Conservation (phyloP, 2,888 invertebrate genomes). For the Ypsolopha sequella region DNA sequence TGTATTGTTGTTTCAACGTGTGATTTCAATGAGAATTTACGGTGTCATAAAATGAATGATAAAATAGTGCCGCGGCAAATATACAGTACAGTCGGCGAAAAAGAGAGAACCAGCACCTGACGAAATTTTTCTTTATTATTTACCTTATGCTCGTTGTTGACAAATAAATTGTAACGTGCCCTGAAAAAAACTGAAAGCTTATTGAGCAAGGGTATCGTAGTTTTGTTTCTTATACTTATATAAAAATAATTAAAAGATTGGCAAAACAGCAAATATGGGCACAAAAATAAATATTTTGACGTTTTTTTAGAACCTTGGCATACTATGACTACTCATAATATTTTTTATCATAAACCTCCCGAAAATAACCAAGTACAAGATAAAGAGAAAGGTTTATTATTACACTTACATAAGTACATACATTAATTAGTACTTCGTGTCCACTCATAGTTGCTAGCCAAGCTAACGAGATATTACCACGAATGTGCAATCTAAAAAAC, state of each 20-base stretch:
- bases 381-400: too few relatives aligned
- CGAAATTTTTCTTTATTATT: background rate
- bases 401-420: constrained; percentile 1
- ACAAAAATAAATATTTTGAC: background rate
- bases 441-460: background rate
- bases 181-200: too few relatives aligned
- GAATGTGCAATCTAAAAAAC: too few relatives aligned
- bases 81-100: constrained; percentile 25
- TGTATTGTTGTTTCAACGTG: background rate
- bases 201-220: too few relatives aligned
- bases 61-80: constrained; percentile 47
- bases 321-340: background rate
- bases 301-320: background rate
- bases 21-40: constrained; percentile 33
- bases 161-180: too few relatives aligned
- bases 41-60: constrained; percentile 61
- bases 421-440: constrained; percentile 1
- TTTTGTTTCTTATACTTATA: too few relatives aligned
- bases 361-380: too few relatives aligned
- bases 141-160: background rate
- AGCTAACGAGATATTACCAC: too few relatives aligned
- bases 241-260: too few relatives aligned
- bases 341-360: too few relatives aligned
- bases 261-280: background rate
- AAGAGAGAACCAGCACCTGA: constrained; percentile 12